phyloP scores from a whole-genome alignment of 2,888 invertebrate species.

The Calameuta pallipes region DNA sequence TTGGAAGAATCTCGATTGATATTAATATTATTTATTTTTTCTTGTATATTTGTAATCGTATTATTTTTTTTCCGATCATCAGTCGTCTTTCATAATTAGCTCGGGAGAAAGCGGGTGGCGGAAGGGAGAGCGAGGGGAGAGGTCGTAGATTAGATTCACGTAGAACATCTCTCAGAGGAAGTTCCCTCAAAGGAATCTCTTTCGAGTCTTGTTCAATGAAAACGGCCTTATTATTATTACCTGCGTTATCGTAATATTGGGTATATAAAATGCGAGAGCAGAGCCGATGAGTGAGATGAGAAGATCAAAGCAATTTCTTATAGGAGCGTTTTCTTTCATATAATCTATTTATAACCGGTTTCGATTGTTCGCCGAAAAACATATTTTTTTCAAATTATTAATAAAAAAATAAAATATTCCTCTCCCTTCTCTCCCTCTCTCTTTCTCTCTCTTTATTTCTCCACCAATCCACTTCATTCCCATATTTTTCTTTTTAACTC shows the following conservation, averaged over 20 bases:
- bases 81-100: not conserved
- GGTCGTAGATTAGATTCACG: not conserved
- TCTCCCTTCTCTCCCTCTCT: not conserved
- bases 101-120: not conserved
- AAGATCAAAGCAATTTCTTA: not conserved
- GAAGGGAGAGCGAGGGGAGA: not conserved
- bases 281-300: not conserved
- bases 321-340: not conserved
- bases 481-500: slow-evolving; percentile 4
- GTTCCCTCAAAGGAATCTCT: not conserved
- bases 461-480: slow-evolving; percentile 6
- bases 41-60: not conserved
- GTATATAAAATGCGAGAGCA: not conserved
- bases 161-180: not conserved
- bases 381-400: not conserved
- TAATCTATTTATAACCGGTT: not conserved
- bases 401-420: not conserved
- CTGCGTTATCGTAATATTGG: not conserved
- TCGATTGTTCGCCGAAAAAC: not conserved
- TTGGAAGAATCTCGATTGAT: not conserved
- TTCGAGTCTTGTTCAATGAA: not conserved
- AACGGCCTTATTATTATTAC: not conserved
- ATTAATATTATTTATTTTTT: not conserved
- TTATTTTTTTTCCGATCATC: not conserved
- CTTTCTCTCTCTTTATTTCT: slow-evolving; percentile 25